A percentile compares a stretch with the other conserved stretches of the same genome.
Evolutionary conservation across 2,797 vertebrate genomes (phyloP).

Genomic region (Gouania willdenowi): DNA sequence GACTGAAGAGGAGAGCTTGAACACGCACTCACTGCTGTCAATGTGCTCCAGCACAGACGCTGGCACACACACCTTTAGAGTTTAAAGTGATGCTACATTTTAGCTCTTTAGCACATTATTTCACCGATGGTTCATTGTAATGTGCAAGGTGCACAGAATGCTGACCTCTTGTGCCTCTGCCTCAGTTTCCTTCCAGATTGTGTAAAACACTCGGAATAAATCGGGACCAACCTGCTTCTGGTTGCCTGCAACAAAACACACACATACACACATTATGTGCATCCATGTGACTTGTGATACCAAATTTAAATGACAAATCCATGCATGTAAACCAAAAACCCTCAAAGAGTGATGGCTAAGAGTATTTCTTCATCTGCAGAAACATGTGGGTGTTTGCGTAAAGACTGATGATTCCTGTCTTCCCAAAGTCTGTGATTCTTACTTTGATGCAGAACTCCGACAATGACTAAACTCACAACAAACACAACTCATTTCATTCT

Average conservation of each 20-base stretch:
- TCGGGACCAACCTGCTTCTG: slow-evolving; percentile 94
- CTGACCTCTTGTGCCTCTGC: slow-evolving; percentile 87
- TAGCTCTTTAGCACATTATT: too few species aligned
- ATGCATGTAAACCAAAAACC: too few species aligned
- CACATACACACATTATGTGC: neutral
- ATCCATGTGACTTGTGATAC: neutral
- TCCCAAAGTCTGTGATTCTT: too few species aligned
- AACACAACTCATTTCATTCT: too few species aligned
- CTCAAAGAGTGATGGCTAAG: too few species aligned
- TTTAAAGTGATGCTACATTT: neutral
- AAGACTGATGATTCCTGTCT: too few species aligned
- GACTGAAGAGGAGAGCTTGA: slow-evolving; percentile 90
- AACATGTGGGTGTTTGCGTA: too few species aligned
- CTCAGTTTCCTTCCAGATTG: slow-evolving; percentile 96
- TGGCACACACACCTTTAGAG: slow-evolving; percentile 79
- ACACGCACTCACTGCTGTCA: slow-evolving; percentile 87
- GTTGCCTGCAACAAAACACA: slow-evolving; percentile 75
- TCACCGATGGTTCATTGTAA: too few species aligned
- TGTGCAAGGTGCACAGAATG: too few species aligned
- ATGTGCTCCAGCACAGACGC: slow-evolving; percentile 77
- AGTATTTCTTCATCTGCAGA: too few species aligned
- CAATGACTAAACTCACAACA: too few species aligned
- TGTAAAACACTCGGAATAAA: slow-evolving; percentile 91
- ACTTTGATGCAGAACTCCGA: too few species aligned
- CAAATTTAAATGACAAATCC: neutral